Evolutionary conservation across 2,113 vertebrate species (phyloP), one percentile per base, ranked within the genome.

Genomic region (Callipepla californica): DNA sequence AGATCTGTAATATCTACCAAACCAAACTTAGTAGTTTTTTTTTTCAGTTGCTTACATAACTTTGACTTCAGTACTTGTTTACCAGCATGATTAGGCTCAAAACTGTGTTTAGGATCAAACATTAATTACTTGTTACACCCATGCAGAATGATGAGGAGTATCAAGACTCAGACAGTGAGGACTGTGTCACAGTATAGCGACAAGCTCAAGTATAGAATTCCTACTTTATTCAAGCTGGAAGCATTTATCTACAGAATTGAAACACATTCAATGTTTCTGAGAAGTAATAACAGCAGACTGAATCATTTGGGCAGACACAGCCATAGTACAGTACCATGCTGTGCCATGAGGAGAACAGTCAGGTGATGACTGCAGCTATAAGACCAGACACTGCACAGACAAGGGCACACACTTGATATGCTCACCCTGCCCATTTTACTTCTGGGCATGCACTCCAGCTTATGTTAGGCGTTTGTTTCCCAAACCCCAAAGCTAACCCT

Each of bases 151-250:
- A 80, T 30, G 34, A 74, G 28, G 14, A 57, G 4, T 38, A 40
- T 36, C 32, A 9, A 68, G 50, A 86, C 5, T 0, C 5, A 0
- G 1, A 42, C 21, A 5, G 0, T 28, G 7, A 85, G 26, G 68
- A 61, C 0, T 48, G 34, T 19, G 75, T 72, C 47, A 51, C 20
- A 32, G 45, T n/a, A 8, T 18, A 53, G 20, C 42, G 28, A 74
- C 69, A 72, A 62, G 11, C 13, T 57, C 26, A 23, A 30, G 25
- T 44, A 34, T 53, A 78, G 34, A 82, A 68, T 32, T 42, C 2
- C 8, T 72, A 19, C 26, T 48, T 89, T 69, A 82, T 61, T 78
- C 44, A 82, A 79, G 44, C 8, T 92, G 61, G 65, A 69, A 68
- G 36, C 13, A 42, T 14, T 73, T 68, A 25, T 17, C 16, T 47